Percentiles rank a stretch among this genome's conserved stretches.
These are phyloP conservation scores for Catostylus mosaicus DNA, from an alignment of 30 jellyfish, hydroid and myxozoan species.

Conservation along the genomic window DNA sequence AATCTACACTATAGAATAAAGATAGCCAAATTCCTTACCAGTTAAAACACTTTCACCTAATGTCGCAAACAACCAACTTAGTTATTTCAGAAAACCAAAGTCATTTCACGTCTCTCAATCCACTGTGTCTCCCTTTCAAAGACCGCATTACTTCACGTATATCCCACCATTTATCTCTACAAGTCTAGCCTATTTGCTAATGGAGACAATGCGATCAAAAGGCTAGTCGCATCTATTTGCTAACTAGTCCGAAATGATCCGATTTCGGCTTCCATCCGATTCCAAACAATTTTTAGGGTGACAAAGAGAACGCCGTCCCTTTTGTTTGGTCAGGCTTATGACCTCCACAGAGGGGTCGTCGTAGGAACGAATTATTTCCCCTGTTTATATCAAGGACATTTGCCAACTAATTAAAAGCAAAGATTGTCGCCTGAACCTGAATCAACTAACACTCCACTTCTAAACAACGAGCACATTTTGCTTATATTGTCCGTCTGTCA, in stretches of 20 bases:
- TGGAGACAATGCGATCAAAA: constrained; percentile 10
- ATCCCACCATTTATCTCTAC: too few species aligned
- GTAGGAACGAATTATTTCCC: neutral
- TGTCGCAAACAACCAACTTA: too few species aligned
- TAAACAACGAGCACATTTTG: neutral
- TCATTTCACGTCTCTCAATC: too few species aligned
- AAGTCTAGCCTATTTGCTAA: constrained; percentile 16
- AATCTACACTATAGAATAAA: too few species aligned
- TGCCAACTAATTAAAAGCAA: neutral
- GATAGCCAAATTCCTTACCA: too few species aligned
- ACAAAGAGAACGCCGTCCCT: constrained; percentile 11
- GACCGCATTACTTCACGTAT: too few species aligned
- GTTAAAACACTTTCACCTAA: too few species aligned
- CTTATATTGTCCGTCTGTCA: neutral
- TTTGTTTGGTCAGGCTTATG: constrained; percentile 26
- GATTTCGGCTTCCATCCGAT: constrained; percentile 21
- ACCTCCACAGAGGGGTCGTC: neutral
- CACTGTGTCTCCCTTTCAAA: too few species aligned
- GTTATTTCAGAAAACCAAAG: too few species aligned
- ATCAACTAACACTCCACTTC: constrained; percentile 5
- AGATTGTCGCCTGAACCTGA: neutral
- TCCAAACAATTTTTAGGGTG: constrained; percentile 3
- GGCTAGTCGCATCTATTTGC: constrained; percentile 34
- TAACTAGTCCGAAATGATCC: constrained; percentile 10
- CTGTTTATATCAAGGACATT: neutral